These are phyloP conservation scores for Drosophila saltans DNA, from an alignment of 1,140 invertebrate genomes.

Conservation along the genomic window DNA sequence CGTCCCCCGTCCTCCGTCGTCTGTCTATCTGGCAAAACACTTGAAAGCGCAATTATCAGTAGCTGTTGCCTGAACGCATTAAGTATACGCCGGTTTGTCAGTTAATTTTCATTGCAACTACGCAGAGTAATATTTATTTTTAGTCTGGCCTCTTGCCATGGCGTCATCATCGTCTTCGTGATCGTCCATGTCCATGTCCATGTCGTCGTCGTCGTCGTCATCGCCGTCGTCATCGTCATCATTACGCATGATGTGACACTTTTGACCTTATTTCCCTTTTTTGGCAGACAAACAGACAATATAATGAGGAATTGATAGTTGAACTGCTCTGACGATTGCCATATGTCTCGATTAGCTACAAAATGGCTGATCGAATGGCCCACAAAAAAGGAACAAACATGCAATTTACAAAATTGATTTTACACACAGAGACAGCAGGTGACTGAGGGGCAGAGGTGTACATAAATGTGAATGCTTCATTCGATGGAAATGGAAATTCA, in stretches of 20 bases:
- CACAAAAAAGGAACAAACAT: conserved; percentile 28
- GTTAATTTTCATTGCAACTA: conserved; percentile 66
- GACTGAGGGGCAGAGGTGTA: not conserved
- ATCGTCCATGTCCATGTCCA: conserved; percentile 26
- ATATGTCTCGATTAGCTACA: conserved; percentile 67
- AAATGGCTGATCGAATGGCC: not conserved
- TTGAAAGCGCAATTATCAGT: conserved; percentile 77
- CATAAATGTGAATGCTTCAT: conserved; percentile 22
- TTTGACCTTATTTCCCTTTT: conserved; percentile 71
- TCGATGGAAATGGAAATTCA: conserved; percentile 44
- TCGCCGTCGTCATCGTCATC: conserved; percentile 71
- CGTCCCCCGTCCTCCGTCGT: not conserved
- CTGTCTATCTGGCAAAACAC: conserved; percentile 37
- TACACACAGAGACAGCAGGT: conserved; percentile 39
- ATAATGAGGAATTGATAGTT: conserved; percentile 40
- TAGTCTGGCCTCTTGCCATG: conserved; percentile 25
- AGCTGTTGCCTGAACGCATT: conserved; percentile 57
- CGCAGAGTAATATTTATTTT: conserved; percentile 51
- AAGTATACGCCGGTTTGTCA: conserved; percentile 70
- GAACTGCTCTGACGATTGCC: conserved; percentile 37
- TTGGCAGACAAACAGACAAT: conserved; percentile 15
- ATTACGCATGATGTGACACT: conserved; percentile 82
- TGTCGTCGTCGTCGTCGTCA: conserved; percentile 60
- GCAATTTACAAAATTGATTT: conserved; percentile 56
- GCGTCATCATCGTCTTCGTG: conserved; percentile 56